Conservation (phyloP, 2,113 vertebrate genomes). For the Prochilodus magdalenae region DNA sequence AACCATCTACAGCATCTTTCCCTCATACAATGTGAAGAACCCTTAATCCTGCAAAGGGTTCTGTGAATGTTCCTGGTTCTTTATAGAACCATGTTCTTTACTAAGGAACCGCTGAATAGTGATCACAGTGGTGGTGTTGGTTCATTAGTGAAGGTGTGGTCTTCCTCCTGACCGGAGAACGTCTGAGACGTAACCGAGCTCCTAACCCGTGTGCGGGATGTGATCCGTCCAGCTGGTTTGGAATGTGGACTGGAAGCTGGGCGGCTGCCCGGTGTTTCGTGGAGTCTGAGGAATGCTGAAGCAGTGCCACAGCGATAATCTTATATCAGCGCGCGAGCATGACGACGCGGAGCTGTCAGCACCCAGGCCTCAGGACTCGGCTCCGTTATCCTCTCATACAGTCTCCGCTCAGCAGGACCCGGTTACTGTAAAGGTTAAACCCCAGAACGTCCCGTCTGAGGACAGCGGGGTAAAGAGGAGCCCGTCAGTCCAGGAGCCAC, state of each 20-base stretch:
- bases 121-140: too few species aligned
- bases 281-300: slow-evolving; percentile 33
- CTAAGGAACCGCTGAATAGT: too few species aligned
- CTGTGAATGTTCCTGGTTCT: too few species aligned
- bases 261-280: slow-evolving; percentile 16
- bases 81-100: too few species aligned
- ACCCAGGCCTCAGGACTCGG: background rate
- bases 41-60: too few species aligned
- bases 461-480: too few species aligned
- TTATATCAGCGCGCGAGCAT: slow-evolving; percentile 10
- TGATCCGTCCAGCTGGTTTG: background rate
- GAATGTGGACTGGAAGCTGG: slow-evolving; percentile 5
- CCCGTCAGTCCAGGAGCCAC: too few species aligned
- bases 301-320: slow-evolving; percentile 21
- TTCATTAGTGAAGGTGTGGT: too few species aligned
- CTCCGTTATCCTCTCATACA: background rate
- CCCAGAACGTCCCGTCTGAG: too few species aligned
- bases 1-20: too few species aligned
- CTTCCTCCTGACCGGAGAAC: background rate
- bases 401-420: background rate
- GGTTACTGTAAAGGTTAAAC: background rate
- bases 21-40: too few species aligned
- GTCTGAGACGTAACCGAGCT: background rate
- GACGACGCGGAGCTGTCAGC: slow-evolving; percentile 4
- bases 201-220: background rate